Conservation (phyloP, 2,797 vertebrate genomes). For the Dermochelys coriacea region DNA sequence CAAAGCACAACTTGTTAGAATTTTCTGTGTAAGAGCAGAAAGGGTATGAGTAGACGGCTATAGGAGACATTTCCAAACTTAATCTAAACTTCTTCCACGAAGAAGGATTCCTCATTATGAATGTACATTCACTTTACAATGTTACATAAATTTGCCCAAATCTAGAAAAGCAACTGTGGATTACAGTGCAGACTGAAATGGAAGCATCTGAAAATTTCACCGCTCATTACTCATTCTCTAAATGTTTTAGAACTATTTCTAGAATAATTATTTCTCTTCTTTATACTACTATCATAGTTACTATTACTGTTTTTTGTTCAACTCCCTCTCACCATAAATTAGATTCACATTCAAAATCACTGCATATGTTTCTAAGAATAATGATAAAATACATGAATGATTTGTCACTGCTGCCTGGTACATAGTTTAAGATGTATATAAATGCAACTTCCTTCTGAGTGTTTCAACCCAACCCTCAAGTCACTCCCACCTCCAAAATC, state of each 20-base stretch:
- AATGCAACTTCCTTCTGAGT: constrained; percentile 46
- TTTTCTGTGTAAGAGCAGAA: background rate
- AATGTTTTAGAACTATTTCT: background rate
- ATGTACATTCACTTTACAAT: background rate
- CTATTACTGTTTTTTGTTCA: background rate
- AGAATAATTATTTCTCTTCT: background rate
- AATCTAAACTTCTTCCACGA: background rate
- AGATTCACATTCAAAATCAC: constrained; percentile 6
- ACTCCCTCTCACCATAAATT: background rate
- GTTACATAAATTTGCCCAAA: background rate
- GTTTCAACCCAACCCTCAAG: background rate
- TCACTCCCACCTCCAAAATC: background rate
- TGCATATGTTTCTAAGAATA: background rate
- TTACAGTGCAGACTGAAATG: background rate
- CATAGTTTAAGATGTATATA: constrained; percentile 33
- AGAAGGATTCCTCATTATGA: background rate
- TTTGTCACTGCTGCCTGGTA: constrained; percentile 47
- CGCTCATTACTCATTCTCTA: background rate
- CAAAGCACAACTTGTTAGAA: background rate
- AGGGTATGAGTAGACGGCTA: rapidly evolving
- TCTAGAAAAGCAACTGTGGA: background rate
- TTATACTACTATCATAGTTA: background rate
- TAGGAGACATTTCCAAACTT: background rate
- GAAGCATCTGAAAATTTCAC: background rate
- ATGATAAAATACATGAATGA: background rate